phyloP scores from a whole-genome alignment of 2,797 vertebrate genomes.

The Lithobates sylvaticus region DNA sequence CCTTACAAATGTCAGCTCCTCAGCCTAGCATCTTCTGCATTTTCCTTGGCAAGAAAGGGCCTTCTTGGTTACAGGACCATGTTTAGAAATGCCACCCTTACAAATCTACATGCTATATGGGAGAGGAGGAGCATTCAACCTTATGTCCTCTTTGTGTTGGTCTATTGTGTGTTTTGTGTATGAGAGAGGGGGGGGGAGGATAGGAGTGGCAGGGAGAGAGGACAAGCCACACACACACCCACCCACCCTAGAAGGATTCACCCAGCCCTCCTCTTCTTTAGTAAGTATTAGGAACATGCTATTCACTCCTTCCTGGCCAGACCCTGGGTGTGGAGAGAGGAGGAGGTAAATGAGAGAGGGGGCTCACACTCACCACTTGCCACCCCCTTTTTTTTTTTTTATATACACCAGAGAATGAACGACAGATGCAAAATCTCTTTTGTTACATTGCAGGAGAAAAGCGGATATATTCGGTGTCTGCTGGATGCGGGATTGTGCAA shows the following conservation, averaged over 20 bases:
- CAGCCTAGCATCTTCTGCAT: conserved; percentile 60
- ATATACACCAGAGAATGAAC: conserved; percentile 49
- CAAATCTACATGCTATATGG: conserved; percentile 57
- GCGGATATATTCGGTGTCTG: conserved; percentile 3
- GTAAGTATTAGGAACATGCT: conserved; percentile 41
- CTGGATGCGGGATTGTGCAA: not conserved
- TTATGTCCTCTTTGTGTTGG: conserved; percentile 61
- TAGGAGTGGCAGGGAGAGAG: conserved; percentile 59
- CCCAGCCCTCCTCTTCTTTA: conserved; percentile 48
- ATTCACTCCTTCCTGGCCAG: conserved; percentile 54
- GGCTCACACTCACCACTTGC: conserved; percentile 29
- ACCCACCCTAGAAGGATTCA: conserved; percentile 59
- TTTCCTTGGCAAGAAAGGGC: conserved; percentile 55
- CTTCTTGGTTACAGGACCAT: conserved; percentile 55
- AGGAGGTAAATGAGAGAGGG: conserved; percentile 38
- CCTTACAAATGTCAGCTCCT: conserved; percentile 54
- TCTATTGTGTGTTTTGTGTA: conserved; percentile 64
- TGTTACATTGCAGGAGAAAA: conserved; percentile 55
- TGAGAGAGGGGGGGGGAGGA: conserved; percentile 38
- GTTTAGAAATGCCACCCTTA: conserved; percentile 34
- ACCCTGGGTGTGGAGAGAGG: conserved; percentile 44
- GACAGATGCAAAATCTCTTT: conserved; percentile 58
- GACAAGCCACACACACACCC: conserved; percentile 58
- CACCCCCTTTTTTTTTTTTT: conserved; percentile 47
- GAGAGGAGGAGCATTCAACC: conserved; percentile 58